phyloP scores from a whole-genome alignment of 2,113 vertebrate genomes.

The Ahaetulla prasina region DNA sequence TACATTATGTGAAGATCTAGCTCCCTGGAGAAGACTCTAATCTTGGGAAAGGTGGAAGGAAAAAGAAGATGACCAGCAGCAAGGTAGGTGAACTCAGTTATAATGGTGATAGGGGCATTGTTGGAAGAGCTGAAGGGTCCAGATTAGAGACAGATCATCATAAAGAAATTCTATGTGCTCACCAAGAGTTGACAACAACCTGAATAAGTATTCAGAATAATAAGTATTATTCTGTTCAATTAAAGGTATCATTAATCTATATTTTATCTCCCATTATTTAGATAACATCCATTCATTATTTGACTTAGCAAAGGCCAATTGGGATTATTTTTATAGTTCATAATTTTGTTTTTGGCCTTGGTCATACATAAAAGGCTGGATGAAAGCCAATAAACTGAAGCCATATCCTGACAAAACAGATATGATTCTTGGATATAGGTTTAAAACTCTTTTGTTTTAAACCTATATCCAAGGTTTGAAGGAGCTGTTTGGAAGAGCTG shows the following conservation, averaged over 20 bases:
- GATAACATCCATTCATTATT: not conserved
- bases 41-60: not conserved
- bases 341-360: not conserved
- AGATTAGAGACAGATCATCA: not conserved
- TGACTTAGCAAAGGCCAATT: not conserved
- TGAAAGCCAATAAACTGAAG: not conserved
- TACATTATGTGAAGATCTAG: not conserved
- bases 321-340: not conserved
- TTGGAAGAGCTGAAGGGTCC: not conserved
- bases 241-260: not conserved
- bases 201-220: too few relatives aligned
- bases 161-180: not conserved
- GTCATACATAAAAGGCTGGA: not conserved
- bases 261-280: not conserved
- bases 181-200: not conserved
- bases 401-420: not conserved
- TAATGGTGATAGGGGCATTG: not conserved
- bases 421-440: not conserved
- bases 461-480: too few relatives aligned
- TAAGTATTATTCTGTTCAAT: not conserved
- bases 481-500: too few relatives aligned
- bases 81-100: not conserved
- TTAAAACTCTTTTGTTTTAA: not conserved
- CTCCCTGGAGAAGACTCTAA: not conserved
- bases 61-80: not conserved